Evolutionary conservation across 2,113 vertebrate genomes (phyloP).

Genomic region (Sylvietta virens): DNA sequence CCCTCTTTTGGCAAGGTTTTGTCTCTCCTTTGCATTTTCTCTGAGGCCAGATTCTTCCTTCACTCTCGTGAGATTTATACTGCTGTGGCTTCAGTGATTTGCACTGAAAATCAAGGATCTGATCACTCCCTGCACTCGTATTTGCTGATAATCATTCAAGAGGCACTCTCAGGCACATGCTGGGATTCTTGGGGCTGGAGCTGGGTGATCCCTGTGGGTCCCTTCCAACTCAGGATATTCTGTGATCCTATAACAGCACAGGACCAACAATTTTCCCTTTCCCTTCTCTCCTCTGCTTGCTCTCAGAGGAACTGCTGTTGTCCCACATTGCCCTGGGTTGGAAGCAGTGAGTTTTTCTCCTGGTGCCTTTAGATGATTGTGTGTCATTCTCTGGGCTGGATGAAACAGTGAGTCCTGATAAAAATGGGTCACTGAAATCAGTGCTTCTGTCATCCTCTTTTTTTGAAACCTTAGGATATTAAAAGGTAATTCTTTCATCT

Average conservation of each 20-base stretch:
- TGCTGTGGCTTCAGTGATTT: neutral
- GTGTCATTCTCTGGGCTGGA: neutral
- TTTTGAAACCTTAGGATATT: neutral
- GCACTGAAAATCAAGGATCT: neutral
- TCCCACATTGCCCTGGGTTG: neutral
- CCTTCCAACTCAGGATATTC: neutral
- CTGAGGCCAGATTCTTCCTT: neutral
- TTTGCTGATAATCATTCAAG: neutral
- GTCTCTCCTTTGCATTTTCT: neutral
- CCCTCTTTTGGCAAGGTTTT: neutral
- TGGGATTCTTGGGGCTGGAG: neutral
- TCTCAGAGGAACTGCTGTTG: neutral
- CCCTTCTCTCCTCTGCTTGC: neutral
- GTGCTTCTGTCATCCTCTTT: neutral
- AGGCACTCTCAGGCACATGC: neutral
- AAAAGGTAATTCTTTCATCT: neutral
- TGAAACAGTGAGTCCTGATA: neutral
- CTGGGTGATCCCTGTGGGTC: neutral
- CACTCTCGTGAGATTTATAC: neutral
- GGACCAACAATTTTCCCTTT: neutral
- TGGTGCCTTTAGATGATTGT: neutral
- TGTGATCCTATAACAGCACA: neutral
- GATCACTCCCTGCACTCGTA: neutral
- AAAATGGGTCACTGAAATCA: neutral
- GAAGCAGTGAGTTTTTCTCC: neutral